Evolutionary conservation across 2,888 invertebrate genomes (phyloP).

Genomic region (Cheilosia scutellata): DNA sequence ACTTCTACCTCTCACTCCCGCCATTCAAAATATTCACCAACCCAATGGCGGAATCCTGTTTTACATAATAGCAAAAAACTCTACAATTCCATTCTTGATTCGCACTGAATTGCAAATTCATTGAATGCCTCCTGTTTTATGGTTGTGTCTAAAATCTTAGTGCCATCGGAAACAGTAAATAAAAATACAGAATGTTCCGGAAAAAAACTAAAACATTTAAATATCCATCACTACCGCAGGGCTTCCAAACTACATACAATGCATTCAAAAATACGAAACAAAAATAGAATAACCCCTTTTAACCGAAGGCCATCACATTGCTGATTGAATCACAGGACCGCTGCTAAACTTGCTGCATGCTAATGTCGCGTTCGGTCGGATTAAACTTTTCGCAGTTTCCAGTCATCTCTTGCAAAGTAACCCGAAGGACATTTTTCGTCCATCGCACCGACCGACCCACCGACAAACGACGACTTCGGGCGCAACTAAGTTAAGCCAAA

Average conservation of each 20-base stretch:
- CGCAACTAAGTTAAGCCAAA: slow-evolving; percentile 63
- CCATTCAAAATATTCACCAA: too few species aligned
- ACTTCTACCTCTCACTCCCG: too few species aligned
- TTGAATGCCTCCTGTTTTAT: too few species aligned
- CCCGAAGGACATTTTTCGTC: slow-evolving; percentile 50
- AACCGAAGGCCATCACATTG: slow-evolving; percentile 49
- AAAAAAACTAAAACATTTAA: slow-evolving; percentile 23
- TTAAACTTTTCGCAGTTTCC: slow-evolving; percentile 33
- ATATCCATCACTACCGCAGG: slow-evolving; percentile 7
- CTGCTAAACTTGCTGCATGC: slow-evolving; percentile 68
- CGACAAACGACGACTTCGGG: slow-evolving; percentile 46
- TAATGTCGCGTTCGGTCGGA: slow-evolving; percentile 59
- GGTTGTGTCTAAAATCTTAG: not conserved
- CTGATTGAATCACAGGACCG: slow-evolving; percentile 71
- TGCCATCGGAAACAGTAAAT: slow-evolving; percentile 1
- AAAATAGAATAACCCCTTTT: slow-evolving; percentile 5
- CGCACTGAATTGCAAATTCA: too few species aligned
- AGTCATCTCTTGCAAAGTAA: slow-evolving; percentile 33
- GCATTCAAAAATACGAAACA: not conserved
- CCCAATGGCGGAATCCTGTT: too few species aligned
- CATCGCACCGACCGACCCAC: not conserved
- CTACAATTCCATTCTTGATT: too few species aligned
- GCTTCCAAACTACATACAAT: slow-evolving; percentile 1
- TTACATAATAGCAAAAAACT: too few species aligned
- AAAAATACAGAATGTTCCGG: not conserved